These are phyloP conservation scores for Menura novaehollandiae DNA, from an alignment of 2,113 vertebrate genomes.

Conservation along the genomic window DNA sequence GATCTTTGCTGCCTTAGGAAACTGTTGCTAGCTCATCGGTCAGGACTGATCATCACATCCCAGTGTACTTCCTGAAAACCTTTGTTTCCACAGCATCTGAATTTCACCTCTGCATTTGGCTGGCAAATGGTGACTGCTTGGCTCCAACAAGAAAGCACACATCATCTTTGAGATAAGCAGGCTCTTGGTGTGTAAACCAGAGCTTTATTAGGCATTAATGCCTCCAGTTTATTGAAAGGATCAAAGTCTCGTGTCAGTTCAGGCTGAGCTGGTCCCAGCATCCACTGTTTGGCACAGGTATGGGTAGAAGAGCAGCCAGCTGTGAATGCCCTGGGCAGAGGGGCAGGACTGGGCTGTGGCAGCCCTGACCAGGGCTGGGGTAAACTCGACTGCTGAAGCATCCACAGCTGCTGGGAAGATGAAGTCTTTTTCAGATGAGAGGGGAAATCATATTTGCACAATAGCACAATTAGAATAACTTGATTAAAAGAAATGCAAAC, in stretches of 20 bases:
- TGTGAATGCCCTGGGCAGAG: background rate
- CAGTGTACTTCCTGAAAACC: background rate
- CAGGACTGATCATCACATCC: background rate
- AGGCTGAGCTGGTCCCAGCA: background rate
- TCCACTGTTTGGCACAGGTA: background rate
- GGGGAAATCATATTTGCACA: background rate
- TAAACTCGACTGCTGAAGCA: background rate
- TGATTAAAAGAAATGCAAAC: slow-evolving; percentile 34
- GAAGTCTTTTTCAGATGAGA: background rate
- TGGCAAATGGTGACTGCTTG: background rate
- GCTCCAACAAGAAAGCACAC: background rate
- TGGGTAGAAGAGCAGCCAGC: background rate
- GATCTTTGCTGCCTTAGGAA: background rate
- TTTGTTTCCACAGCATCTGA: background rate
- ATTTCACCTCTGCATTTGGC: background rate
- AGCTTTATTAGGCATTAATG: background rate
- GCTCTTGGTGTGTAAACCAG: background rate
- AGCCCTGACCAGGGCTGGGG: background rate
- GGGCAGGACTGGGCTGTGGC: background rate
- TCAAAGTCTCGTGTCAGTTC: background rate
- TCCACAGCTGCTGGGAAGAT: background rate
- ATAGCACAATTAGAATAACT: slow-evolving; percentile 7
- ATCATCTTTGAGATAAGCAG: background rate
- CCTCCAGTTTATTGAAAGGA: background rate
- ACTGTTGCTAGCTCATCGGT: background rate